These are phyloP conservation scores for Dasysyrphus tricinctus DNA, from an alignment of 2,888 invertebrate species.

Conservation along the genomic window DNA sequence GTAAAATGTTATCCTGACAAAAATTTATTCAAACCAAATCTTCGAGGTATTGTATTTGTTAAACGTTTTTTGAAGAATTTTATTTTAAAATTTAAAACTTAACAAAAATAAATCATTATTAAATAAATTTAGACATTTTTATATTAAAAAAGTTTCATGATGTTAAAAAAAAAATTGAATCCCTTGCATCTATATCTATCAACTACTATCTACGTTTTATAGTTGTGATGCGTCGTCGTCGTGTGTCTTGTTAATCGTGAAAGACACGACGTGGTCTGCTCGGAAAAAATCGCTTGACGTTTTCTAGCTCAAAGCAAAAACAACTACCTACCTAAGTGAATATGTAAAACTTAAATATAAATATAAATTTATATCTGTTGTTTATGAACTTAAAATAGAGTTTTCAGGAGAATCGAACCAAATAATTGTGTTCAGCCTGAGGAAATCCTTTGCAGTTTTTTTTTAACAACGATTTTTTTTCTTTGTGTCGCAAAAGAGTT, in stretches of 20 bases:
- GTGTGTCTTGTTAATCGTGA: conserved; percentile 11
- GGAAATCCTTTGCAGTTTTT: not conserved
- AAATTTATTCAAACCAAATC: not conserved
- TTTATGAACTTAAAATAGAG: conserved; percentile 18
- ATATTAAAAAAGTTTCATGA: not conserved
- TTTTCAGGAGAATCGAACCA: not conserved
- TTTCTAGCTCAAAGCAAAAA: conserved; percentile 4
- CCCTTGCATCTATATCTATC: conserved; percentile 3
- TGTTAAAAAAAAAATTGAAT: not conserved
- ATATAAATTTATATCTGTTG: not conserved
- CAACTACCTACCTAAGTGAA: conserved; percentile 1
- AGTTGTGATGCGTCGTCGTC: conserved; percentile 23
- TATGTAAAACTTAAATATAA: conserved; percentile 11
- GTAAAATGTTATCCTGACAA: conserved; percentile 26
- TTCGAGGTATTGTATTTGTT: conserved; percentile 18
- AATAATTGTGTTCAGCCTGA: not conserved
- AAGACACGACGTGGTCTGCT: conserved; percentile 3
- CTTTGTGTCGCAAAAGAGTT: not conserved
- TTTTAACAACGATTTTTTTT: not conserved
- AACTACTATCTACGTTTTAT: conserved; percentile 1
- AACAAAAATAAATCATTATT: not conserved
- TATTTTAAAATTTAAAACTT: not conserved
- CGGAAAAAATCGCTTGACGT: conserved; percentile 22
- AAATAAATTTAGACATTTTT: not conserved
- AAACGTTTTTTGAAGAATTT: not conserved